These are phyloP conservation scores for Tenodera sinensis DNA, from an alignment of 2,888 invertebrate genomes.

Conservation along the genomic window DNA sequence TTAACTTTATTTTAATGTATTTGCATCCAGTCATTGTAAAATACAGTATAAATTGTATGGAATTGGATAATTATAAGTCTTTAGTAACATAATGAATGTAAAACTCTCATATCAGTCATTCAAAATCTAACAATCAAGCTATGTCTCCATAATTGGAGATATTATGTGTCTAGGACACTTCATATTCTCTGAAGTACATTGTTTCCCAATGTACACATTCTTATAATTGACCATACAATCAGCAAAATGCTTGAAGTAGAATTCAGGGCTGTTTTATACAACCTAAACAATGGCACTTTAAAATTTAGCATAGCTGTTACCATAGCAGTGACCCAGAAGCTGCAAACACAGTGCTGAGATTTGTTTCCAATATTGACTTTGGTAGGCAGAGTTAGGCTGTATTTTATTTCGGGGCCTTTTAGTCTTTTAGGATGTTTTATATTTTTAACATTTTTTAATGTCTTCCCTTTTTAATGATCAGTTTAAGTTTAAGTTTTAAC, in stretches of 20 bases:
- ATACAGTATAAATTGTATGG: not conserved
- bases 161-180: not conserved
- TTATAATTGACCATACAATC: too few species aligned
- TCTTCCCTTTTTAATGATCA: too few species aligned
- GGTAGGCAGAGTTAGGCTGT: too few species aligned
- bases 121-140: not conserved
- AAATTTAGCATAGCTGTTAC: too few species aligned
- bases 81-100: not conserved
- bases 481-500: too few species aligned
- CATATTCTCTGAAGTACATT: not conserved
- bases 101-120: not conserved
- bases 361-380: too few species aligned
- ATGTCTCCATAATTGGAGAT: not conserved
- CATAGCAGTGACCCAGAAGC: too few species aligned
- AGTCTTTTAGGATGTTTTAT: too few species aligned
- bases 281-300: too few species aligned
- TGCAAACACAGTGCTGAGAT: too few species aligned
- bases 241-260: not conserved
- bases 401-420: too few species aligned
- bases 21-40: conserved; percentile 5
- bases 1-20: conserved; percentile 8
- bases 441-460: too few species aligned
- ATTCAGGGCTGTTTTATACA: not conserved
- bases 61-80: not conserved
- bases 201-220: not conserved